Evolutionary conservation across 2,797 vertebrate genomes (phyloP).

Genomic region (Danio tinwini): DNA sequence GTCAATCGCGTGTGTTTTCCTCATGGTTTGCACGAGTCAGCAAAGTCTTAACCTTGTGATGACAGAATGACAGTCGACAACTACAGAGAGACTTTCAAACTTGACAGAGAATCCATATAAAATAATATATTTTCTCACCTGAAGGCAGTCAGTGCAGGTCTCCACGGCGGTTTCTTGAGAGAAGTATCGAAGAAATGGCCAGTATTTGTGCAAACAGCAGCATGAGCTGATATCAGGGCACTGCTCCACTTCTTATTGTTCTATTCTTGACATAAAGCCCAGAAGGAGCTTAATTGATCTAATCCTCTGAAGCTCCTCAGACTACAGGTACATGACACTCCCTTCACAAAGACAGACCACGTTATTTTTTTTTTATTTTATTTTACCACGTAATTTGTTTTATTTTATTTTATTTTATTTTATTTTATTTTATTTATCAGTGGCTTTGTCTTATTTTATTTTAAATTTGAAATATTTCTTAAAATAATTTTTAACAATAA

Average conservation of each 20-base stretch:
- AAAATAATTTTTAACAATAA: too few relatives aligned
- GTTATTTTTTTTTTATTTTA: too few relatives aligned
- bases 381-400: too few relatives aligned
- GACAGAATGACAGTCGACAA: not conserved
- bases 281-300: constrained; percentile 87
- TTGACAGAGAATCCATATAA: not conserved
- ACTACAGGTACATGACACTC: not conserved
- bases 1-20: not conserved
- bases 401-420: too few relatives aligned
- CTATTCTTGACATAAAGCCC: constrained; percentile 87
- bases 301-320: constrained; percentile 79
- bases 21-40: not conserved
- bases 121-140: constrained; percentile 50
- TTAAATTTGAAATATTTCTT: too few relatives aligned
- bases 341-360: too few relatives aligned
- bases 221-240: constrained; percentile 62
- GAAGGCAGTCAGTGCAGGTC: not conserved
- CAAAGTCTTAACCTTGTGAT: constrained; percentile 15
- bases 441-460: too few relatives aligned
- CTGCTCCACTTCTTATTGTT: constrained; percentile 83
- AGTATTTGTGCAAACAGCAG: constrained; percentile 32
- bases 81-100: not conserved
- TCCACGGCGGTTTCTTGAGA: constrained; percentile 2
- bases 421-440: too few relatives aligned
- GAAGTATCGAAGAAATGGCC: not conserved